Base-by-base conservation (phyloP, 1,140 invertebrate species). In the Procambarus virginalis region DNA sequence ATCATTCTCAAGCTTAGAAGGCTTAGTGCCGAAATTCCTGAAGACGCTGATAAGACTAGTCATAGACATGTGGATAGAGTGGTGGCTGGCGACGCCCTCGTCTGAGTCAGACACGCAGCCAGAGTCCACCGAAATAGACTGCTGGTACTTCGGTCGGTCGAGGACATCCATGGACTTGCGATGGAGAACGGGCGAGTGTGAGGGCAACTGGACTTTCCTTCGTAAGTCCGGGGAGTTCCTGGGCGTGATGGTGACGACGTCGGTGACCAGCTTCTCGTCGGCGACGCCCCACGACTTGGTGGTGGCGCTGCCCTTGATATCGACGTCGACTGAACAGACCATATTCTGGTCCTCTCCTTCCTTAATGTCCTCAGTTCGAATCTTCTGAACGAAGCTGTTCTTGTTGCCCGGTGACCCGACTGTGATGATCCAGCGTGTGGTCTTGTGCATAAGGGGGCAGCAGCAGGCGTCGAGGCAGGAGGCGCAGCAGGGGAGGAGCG, bases 261-360 rank as follows among this genome's bases (percentile, higher is more conserved):
- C 91, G 20, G 91, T 92, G 20, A 91, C 83, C 73, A 92, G 76
- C 49, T 83, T 83, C 12, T 92, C 89, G 75, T 87, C 75, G 22
- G 91, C 91, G 45, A 88, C 86, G 17, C 91, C 91, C 91, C 91
- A 92, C 2, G 91, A 85, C n/a, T 84, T 92, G 4, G 84, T 79
- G 22, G 81, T n/a, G 0, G 75, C 34, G 10, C 45, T 22, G 3
- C 79, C 75, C 17, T 86, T 82, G 17, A 92, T 60, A 77, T 92
- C 81, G 0, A 92, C 80, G 64, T 88, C 89, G 5, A 92, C 89
- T 82, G 82, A 46, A 46, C 89, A 92, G 2, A 92, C 60, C 45
- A 89, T 92, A 20, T 73, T n/a, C 55, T 78, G 60, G 70, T 89
- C 60, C 55, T 2, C 86, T 73, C 45, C 91, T n/a, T 80, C 84